Percentiles rank a stretch among this genome's conserved stretches.
phyloP scores from a whole-genome alignment of 2,797 vertebrate species.

The Enteromius thamalakanensis region DNA sequence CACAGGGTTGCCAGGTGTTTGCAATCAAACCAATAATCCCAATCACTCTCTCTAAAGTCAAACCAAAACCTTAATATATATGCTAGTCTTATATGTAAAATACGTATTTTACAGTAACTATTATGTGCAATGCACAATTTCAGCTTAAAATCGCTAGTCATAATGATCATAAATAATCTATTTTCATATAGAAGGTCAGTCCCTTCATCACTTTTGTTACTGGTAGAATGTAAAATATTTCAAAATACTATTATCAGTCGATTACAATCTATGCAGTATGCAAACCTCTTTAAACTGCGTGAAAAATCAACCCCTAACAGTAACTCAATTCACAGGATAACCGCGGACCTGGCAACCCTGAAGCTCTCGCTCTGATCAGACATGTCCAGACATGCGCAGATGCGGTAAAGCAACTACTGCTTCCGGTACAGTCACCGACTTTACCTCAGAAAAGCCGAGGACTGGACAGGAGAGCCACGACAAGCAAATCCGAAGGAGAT shows the following conservation, averaged over 20 bases:
- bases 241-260: background rate
- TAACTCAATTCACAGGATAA: too few relatives aligned
- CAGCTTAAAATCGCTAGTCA: background rate
- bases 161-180: background rate
- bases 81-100: background rate
- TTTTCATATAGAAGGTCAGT: background rate
- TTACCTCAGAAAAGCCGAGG: background rate
- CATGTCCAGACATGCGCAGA: conserved; percentile 39
- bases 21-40: background rate
- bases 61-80: background rate
- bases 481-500: background rate
- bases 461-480: background rate
- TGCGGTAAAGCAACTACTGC: background rate
- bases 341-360: too few relatives aligned
- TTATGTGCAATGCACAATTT: background rate
- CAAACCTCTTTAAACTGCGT: background rate
- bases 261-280: background rate
- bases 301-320: background rate
- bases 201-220: background rate
- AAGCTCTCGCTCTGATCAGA: background rate
- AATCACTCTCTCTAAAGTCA: background rate
- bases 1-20: background rate
- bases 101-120: background rate
- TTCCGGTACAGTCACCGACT: background rate
- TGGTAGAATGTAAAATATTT: background rate